A percentile compares a stretch with the other conserved stretches of the same genome.
Evolutionary conservation across 2,113 vertebrate species (phyloP).

Genomic region (Australoheros scitulus): DNA sequence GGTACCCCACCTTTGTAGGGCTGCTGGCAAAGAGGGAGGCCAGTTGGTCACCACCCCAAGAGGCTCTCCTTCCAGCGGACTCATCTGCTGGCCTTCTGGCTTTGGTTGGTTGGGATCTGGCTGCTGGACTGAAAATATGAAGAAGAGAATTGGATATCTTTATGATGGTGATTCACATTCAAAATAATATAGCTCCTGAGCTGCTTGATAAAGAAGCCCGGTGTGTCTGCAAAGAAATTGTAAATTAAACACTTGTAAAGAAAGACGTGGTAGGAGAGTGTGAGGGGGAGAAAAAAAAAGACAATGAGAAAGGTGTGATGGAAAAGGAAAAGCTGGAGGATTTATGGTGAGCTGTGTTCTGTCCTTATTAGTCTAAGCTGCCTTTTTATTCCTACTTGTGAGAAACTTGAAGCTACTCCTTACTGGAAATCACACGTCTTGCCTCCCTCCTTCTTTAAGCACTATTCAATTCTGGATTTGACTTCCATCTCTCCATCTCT

Average conservation of each 20-base stretch:
- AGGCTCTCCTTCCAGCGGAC: slow-evolving; percentile 86
- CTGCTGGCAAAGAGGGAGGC: slow-evolving; percentile 87
- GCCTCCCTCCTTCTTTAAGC: slow-evolving; percentile 3
- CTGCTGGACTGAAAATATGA: slow-evolving; percentile 85
- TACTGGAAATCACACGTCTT: background rate
- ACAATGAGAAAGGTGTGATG: slow-evolving; percentile 14
- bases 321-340: background rate
- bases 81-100: slow-evolving; percentile 88
- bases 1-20: slow-evolving; percentile 90
- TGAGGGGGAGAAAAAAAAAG: background rate
- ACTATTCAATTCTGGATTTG: slow-evolving; percentile 1
- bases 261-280: background rate
- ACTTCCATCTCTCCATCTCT: slow-evolving; percentile 9
- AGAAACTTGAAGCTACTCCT: slow-evolving; percentile 1
- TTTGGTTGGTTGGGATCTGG: slow-evolving; percentile 94
- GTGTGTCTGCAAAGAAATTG: background rate
- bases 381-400: background rate
- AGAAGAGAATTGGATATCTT: background rate
- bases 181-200: background rate
- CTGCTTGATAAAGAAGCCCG: background rate
- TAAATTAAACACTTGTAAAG: slow-evolving; percentile 3
- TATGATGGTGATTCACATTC: background rate
- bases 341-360: background rate
- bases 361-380: slow-evolving; percentile 15
- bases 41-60: slow-evolving; percentile 81